Evolutionary conservation across 2,888 invertebrate species (phyloP).

Genomic region (Argyresthia goedartella): DNA sequence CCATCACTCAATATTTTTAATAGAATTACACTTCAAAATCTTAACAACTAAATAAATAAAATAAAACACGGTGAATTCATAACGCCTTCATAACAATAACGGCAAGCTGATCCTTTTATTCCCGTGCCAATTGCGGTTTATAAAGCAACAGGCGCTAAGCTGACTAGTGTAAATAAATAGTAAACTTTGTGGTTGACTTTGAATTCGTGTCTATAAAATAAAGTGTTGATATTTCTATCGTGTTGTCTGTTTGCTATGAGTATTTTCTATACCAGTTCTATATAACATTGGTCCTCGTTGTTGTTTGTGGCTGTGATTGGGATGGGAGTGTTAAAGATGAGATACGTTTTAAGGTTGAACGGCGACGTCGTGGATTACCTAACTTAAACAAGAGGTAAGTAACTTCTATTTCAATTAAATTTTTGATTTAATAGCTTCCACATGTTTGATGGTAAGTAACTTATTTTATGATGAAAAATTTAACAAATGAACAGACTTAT

Average conservation of each 20-base stretch:
- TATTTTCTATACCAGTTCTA: constrained; percentile 8
- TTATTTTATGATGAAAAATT: too few species aligned
- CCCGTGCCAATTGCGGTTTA: constrained; percentile 25
- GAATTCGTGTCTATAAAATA: constrained; percentile 32
- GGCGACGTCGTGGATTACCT: too few species aligned
- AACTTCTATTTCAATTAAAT: too few species aligned
- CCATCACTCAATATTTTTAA: not conserved
- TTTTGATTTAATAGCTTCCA: too few species aligned
- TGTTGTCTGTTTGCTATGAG: constrained; percentile 29
- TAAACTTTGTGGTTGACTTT: constrained; percentile 34
- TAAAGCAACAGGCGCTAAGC: constrained; percentile 47
- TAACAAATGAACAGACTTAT: too few species aligned
- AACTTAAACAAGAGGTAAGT: too few species aligned
- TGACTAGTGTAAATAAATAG: constrained; percentile 16
- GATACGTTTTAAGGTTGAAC: not conserved
- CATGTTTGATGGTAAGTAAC: too few species aligned
- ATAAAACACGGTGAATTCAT: not conserved
- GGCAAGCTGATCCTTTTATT: not conserved
- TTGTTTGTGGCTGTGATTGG: constrained; percentile 2
- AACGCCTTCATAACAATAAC: constrained; percentile 24
- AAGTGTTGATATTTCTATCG: constrained; percentile 30
- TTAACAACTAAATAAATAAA: not conserved
- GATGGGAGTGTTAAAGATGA: constrained; percentile 3
- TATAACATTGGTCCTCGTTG: constrained; percentile 24
- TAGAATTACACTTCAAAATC: not conserved